Conservation (phyloP, 2,797 vertebrate genomes). For the Eulemur albifrons region DNA sequence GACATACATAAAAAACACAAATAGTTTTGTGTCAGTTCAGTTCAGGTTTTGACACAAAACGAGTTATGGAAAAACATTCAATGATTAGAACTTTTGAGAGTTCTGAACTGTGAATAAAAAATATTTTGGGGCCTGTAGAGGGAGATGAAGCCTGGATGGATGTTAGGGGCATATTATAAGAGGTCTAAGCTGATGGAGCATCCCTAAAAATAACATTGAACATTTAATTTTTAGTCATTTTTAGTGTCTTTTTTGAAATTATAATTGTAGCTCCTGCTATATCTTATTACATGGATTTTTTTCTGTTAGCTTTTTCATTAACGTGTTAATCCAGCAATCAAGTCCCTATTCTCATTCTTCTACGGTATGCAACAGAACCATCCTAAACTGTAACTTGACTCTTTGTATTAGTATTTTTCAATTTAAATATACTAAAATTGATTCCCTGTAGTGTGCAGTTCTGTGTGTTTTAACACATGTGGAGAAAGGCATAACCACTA, state of each 20-base stretch:
- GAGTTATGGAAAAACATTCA: background rate
- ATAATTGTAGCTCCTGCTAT: slow-evolving; percentile 25
- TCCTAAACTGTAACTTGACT: background rate
- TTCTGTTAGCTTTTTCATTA: slow-evolving; percentile 6
- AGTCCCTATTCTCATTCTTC: background rate
- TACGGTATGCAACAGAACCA: background rate
- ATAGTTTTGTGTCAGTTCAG: background rate
- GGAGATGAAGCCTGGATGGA: background rate
- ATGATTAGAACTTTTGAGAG: background rate
- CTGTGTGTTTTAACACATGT: background rate
- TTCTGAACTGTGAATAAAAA: background rate
- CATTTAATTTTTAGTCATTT: background rate
- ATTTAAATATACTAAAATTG: background rate
- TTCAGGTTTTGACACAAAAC: background rate
- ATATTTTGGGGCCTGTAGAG: background rate
- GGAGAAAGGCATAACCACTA: background rate
- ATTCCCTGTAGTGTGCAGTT: background rate
- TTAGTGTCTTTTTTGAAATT: slow-evolving; percentile 9
- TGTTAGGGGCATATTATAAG: background rate
- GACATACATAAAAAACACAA: background rate
- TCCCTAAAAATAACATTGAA: background rate
- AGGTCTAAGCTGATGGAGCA: background rate
- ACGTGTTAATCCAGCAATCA: background rate
- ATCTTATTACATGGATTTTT: background rate
- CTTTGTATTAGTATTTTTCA: background rate